phyloP scores from a whole-genome alignment of 1,140 invertebrate genomes.

The Amyelois transitella region DNA sequence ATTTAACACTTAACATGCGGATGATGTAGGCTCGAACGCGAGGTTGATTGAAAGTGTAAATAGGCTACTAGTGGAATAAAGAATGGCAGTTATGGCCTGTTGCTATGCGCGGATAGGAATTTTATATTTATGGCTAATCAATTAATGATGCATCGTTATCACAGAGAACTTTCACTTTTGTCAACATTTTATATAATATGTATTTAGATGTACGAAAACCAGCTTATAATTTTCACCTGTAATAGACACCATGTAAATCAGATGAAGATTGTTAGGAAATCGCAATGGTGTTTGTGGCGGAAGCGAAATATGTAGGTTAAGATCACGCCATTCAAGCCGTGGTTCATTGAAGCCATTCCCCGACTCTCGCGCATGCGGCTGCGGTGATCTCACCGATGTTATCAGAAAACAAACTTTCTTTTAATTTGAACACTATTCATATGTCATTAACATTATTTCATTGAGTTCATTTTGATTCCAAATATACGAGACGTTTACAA shows the following conservation, averaged over 20 bases:
- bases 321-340: conserved; percentile 23
- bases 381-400: background rate
- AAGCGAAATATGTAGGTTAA: conserved; percentile 23
- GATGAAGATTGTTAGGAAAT: background rate
- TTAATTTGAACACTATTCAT: conserved; percentile 1
- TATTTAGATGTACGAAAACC: background rate
- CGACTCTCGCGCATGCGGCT: background rate
- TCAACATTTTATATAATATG: background rate
- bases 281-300: conserved; percentile 2
- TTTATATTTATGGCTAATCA: background rate
- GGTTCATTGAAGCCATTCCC: conserved; percentile 12
- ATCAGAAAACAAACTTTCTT: conserved; percentile 5
- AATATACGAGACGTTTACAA: too few relatives aligned
- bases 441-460: too few relatives aligned
- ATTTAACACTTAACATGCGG: conserved; percentile 12
- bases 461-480: too few relatives aligned
- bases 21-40: conserved; percentile 14
- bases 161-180: background rate
- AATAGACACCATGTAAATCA: conserved; percentile 2
- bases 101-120: conserved; percentile 7
- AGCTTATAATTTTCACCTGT: background rate
- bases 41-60: conserved; percentile 27
- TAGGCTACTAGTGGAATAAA: conserved; percentile 19
- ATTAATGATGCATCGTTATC: background rate
- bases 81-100: conserved; percentile 14